A percentile compares a stretch with the other conserved stretches of the same genome.
Conservation (phyloP, 2,888 invertebrate genomes). For the Yponomeuta evonymella region DNA sequence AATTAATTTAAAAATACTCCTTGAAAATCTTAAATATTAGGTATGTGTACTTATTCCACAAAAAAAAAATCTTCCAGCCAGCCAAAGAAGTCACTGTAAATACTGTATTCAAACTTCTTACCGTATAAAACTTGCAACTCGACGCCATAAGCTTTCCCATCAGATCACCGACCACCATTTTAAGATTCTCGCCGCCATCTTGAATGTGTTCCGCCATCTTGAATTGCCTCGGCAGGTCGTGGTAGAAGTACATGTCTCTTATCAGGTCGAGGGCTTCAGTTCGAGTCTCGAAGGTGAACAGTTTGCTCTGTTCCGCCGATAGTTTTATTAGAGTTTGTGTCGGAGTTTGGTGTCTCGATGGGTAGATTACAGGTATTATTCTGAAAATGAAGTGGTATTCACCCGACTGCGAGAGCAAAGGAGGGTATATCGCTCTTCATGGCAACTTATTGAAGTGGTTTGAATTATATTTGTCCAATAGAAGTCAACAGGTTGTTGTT, state of each 20-base stretch:
- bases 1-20: no score
- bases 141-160: slow-evolving; percentile 72
- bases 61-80: no score
- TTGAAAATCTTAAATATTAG: no score
- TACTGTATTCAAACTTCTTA: slow-evolving; percentile 49
- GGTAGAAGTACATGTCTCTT: slow-evolving; percentile 55
- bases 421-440: no score
- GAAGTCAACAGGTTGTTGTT: no score
- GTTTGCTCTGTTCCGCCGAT: slow-evolving; percentile 41
- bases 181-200: slow-evolving; percentile 34
- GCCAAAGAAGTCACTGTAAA: no score
- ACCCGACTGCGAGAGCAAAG: no score
- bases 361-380: slow-evolving; percentile 50
- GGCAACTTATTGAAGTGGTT: no score
- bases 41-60: no score
- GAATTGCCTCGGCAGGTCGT: slow-evolving; percentile 51
- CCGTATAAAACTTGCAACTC: slow-evolving; percentile 80
- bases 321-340: slow-evolving; percentile 43
- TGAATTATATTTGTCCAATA: no score
- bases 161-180: slow-evolving; percentile 41
- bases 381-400: slow-evolving; percentile 31
- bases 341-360: slow-evolving; percentile 40
- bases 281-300: slow-evolving; percentile 41
- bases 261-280: slow-evolving; percentile 45
- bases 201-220: slow-evolving; percentile 29